A percentile compares a stretch with the other conserved stretches of the same genome.
Conservation (phyloP, 2,113 vertebrate genomes). For the Oenanthe oenanthe region DNA sequence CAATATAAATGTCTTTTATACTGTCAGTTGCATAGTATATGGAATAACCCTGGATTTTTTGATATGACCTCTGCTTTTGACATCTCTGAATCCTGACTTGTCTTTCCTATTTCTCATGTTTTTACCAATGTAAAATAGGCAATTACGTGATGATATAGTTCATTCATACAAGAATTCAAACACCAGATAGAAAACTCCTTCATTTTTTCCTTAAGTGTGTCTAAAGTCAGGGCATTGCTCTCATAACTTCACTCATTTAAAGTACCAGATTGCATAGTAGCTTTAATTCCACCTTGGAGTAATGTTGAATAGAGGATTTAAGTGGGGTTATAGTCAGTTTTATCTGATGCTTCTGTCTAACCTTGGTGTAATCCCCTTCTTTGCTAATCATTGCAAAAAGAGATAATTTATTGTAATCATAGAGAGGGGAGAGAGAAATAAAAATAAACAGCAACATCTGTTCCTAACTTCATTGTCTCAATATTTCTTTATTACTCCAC, state of each 20-base stretch:
- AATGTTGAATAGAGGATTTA: neutral
- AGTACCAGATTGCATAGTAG: neutral
- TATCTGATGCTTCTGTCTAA: slow-evolving; percentile 21
- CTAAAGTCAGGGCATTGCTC: neutral
- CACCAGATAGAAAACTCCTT: neutral
- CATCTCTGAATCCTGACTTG: neutral
- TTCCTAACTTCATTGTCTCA: neutral
- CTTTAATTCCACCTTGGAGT: neutral
- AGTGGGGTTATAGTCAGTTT: neutral
- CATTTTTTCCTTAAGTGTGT: neutral
- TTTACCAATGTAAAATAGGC: neutral
- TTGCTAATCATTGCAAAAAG: neutral
- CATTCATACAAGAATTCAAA: neutral
- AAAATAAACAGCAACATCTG: slow-evolving; percentile 30
- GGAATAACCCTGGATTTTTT: neutral
- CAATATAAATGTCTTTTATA: neutral
- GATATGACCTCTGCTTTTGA: neutral
- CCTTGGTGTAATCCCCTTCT: neutral
- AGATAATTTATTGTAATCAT: slow-evolving; percentile 27
- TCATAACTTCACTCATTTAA: neutral
- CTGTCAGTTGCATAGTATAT: neutral
- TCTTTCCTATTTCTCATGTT: neutral
- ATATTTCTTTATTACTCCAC: neutral
- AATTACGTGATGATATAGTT: neutral
- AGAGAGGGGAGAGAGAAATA: neutral